phyloP scores from a whole-genome alignment of 2,888 invertebrate genomes.

The Ellobium chinense region DNA sequence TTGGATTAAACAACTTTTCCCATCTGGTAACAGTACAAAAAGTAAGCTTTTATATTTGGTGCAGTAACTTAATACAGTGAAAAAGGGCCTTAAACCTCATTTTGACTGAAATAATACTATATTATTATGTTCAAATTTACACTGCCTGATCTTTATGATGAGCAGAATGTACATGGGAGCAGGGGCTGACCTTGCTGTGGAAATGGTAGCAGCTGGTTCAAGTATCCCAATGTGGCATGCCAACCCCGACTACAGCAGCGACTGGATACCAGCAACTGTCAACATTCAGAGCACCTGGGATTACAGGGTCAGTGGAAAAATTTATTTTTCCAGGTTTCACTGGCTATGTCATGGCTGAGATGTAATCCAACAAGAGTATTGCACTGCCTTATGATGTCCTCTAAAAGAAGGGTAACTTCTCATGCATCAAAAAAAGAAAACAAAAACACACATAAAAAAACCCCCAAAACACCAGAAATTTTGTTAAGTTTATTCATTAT shows the following conservation, averaged over 20 bases:
- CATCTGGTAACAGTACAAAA: background rate
- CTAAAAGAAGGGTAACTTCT: too few relatives aligned
- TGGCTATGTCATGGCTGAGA: background rate
- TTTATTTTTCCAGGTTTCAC: background rate
- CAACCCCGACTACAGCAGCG: background rate
- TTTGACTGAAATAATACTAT: too few relatives aligned
- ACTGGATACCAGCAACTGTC: background rate
- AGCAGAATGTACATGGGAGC: background rate
- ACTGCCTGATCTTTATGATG: too few relatives aligned
- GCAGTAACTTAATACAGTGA: background rate
- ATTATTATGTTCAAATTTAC: too few relatives aligned
- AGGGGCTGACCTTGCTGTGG: background rate
- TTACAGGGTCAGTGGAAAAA: slow-evolving; percentile 18
- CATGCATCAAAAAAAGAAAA: too few relatives aligned
- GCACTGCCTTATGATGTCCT: too few relatives aligned
- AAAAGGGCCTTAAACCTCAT: too few relatives aligned
- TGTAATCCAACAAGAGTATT: too few relatives aligned
- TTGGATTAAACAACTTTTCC: background rate
- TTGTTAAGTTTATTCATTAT: too few relatives aligned
- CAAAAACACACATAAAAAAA: too few relatives aligned
- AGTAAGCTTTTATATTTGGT: background rate
- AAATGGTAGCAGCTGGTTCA: background rate
- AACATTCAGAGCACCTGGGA: slow-evolving; percentile 18
- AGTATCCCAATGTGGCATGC: slow-evolving; percentile 2
- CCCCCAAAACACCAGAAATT: too few relatives aligned